Evolutionary conservation across 2,888 invertebrate genomes (phyloP).

Genomic region (Chymomyza amoena): DNA sequence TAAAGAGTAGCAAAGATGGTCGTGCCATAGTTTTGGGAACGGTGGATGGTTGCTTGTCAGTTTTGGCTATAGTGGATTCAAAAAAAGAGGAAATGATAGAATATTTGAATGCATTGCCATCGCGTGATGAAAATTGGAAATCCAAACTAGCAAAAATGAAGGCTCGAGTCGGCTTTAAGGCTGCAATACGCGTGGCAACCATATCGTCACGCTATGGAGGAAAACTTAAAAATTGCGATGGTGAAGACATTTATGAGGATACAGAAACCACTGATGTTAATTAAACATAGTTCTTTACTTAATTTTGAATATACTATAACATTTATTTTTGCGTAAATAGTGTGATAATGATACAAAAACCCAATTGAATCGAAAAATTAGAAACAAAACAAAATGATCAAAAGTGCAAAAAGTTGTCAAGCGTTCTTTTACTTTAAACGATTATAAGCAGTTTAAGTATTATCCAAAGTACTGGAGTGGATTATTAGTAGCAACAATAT

Average conservation of each 20-base stretch:
- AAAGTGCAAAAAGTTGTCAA: neutral
- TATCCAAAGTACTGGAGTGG: neutral
- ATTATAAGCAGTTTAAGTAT: neutral
- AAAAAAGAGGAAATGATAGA: constrained; percentile 83
- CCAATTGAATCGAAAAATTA: constrained; percentile 1
- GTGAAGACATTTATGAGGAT: constrained; percentile 53
- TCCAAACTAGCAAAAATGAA: constrained; percentile 84
- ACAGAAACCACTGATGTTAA: constrained; percentile 58
- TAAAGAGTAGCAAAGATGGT: constrained; percentile 88
- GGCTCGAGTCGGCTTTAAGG: constrained; percentile 84
- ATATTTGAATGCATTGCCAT: constrained; percentile 84
- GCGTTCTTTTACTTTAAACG: neutral
- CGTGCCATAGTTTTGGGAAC: constrained; percentile 92
- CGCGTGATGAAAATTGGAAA: constrained; percentile 86
- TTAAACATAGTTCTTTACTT: constrained; percentile 14
- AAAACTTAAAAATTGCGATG: constrained; percentile 50
- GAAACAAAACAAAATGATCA: constrained; percentile 3
- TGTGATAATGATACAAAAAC: constrained; percentile 57
- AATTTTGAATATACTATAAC: constrained; percentile 46
- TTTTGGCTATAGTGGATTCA: constrained; percentile 89
- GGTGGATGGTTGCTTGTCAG: constrained; percentile 95
- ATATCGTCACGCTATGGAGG: constrained; percentile 77
- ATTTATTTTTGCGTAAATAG: constrained; percentile 66
- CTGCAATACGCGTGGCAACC: constrained; percentile 83
- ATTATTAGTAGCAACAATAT: too few species aligned